A percentile compares a stretch with the other conserved stretches of the same genome.
These are phyloP conservation scores for Sycophila sp. DNA, from an alignment of 1,140 invertebrate genomes.

Conservation along the genomic window DNA sequence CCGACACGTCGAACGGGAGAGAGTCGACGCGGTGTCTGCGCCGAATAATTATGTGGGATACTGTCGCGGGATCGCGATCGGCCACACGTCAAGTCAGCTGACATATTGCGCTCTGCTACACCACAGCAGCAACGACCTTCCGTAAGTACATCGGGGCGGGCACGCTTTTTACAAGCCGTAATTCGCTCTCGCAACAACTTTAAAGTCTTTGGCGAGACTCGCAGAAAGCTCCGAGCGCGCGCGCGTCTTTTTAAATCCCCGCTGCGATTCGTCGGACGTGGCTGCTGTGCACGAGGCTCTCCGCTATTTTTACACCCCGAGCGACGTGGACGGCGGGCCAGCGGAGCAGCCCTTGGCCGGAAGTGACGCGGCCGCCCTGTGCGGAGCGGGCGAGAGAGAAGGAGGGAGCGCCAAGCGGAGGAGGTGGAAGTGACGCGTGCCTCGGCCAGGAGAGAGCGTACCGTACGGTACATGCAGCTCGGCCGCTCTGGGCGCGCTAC, in stretches of 20 bases:
- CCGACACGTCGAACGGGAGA: not conserved
- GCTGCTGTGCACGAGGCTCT: not conserved
- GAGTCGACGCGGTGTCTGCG: not conserved
- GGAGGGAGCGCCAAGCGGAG: not conserved
- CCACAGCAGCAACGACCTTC: slow-evolving; percentile 64
- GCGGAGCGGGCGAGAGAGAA: not conserved
- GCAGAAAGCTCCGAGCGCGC: no score
- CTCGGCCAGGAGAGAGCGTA: no score
- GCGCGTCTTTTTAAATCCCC: no score
- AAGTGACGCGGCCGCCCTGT: not conserved
- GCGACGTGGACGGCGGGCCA: not conserved
- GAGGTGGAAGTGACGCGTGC: slow-evolving; percentile 7
- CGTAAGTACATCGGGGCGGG: slow-evolving; percentile 62
- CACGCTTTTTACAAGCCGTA: no score
- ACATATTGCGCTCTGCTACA: slow-evolving; percentile 67
- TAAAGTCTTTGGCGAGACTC: no score
- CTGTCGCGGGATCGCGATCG: slow-evolving; percentile 59
- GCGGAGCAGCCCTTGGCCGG: slow-evolving; percentile 7
- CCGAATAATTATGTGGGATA: slow-evolving; percentile 64
- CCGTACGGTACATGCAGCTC: no score
- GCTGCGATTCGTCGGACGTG: no score
- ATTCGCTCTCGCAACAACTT: no score
- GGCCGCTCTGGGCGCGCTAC: no score
- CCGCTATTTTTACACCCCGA: not conserved
- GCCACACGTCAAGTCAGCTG: slow-evolving; percentile 67